Conservation (phyloP, 2,797 vertebrate genomes). For the Synanceia verrucosa region DNA sequence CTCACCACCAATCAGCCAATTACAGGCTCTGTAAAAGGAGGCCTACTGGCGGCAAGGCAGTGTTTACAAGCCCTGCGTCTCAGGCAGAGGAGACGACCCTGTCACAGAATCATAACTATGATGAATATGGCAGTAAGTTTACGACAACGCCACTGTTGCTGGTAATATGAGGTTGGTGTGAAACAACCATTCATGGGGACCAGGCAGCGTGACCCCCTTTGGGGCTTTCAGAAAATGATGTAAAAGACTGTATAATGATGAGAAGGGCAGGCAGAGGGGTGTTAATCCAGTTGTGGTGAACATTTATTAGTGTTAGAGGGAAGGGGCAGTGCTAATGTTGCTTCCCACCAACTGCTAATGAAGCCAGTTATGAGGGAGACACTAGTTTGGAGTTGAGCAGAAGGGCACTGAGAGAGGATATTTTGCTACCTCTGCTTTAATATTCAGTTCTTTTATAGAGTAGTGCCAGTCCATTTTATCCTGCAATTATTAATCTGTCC, state of each 20-base stretch:
- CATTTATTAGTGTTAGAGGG: slow-evolving; percentile 53
- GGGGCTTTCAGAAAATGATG: slow-evolving; percentile 24
- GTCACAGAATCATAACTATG: slow-evolving; percentile 83
- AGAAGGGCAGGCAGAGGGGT: slow-evolving; percentile 31
- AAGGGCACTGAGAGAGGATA: slow-evolving; percentile 21
- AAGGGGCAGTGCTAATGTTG: slow-evolving; percentile 31
- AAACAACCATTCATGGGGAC: slow-evolving; percentile 43
- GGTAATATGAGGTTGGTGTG: slow-evolving; percentile 64
- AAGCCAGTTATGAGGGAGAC: slow-evolving; percentile 34
- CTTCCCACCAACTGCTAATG: slow-evolving; percentile 39
- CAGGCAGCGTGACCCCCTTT: slow-evolving; percentile 42
- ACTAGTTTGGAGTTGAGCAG: slow-evolving; percentile 21
- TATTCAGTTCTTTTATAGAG: slow-evolving; percentile 45
- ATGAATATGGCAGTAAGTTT: slow-evolving; percentile 77
- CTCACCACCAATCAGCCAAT: slow-evolving; percentile 83
- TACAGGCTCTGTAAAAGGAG: slow-evolving; percentile 78
- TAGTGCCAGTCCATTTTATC: slow-evolving; percentile 48
- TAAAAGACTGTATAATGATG: slow-evolving; percentile 50
- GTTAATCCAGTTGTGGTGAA: slow-evolving; percentile 44
- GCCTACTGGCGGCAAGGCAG: slow-evolving; percentile 66
- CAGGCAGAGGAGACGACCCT: slow-evolving; percentile 70
- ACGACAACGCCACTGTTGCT: slow-evolving; percentile 60
- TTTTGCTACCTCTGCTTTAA: slow-evolving; percentile 36
- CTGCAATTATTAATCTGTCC: slow-evolving; percentile 57
- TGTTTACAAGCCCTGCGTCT: slow-evolving; percentile 75